Conservation (phyloP, 2,113 vertebrate species). For the Ranitomeya imitator region DNA sequence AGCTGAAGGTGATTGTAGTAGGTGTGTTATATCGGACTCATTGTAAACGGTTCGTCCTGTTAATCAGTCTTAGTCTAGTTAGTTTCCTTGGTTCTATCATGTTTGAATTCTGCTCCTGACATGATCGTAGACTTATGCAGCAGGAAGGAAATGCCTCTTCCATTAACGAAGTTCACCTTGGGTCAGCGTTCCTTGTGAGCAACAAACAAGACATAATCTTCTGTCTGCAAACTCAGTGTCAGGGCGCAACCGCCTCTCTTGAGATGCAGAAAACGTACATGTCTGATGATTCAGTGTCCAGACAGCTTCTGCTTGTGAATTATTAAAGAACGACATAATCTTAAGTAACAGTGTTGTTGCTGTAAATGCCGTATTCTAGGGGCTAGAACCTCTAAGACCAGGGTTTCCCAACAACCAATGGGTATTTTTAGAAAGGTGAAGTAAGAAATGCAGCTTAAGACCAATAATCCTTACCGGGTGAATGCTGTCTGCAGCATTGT, state of each 20-base stretch:
- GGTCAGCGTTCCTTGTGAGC: conserved; percentile 68
- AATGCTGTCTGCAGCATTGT: neutral
- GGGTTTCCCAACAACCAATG: neutral
- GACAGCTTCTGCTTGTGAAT: conserved; percentile 73
- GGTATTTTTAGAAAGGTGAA: conserved; percentile 37
- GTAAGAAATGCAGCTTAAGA: conserved; percentile 7
- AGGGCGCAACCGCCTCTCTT: conserved; percentile 68
- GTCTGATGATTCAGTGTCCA: conserved; percentile 75
- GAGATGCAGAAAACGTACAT: conserved; percentile 71
- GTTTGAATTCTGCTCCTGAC: conserved; percentile 36
- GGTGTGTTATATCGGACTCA: neutral
- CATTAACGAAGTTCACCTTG: conserved; percentile 68
- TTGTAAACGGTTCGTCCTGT: neutral
- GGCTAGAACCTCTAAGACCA: conserved; percentile 58
- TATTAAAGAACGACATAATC: conserved; percentile 74
- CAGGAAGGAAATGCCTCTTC: conserved; percentile 61
- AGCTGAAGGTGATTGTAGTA: neutral
- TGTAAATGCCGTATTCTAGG: conserved; percentile 66
- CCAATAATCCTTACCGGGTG: neutral
- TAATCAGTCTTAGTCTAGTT: neutral
- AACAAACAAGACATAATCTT: conserved; percentile 71
- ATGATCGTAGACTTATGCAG: conserved; percentile 59
- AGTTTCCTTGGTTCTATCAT: conserved; percentile 34
- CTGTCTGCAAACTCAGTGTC: conserved; percentile 66
- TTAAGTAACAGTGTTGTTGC: conserved; percentile 69